phyloP scores from a whole-genome alignment of 1,140 invertebrate genomes.

The Drosophila nigrodunni region DNA sequence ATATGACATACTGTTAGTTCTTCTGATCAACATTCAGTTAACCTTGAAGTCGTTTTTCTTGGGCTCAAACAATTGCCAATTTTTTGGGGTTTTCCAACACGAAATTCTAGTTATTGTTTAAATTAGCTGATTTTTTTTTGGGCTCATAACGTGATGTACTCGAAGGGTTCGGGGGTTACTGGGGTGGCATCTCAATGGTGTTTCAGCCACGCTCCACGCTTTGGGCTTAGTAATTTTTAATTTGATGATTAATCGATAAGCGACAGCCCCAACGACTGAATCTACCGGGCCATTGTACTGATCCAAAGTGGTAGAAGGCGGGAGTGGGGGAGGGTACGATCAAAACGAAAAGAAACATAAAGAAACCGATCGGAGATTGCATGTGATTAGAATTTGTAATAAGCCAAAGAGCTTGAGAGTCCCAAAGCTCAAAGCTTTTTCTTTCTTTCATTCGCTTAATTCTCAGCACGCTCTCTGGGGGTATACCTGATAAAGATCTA shows the following conservation, averaged over 20 bases:
- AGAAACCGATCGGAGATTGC: slow-evolving; percentile 56
- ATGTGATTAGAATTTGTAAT: slow-evolving; percentile 81
- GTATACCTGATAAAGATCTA: slow-evolving; percentile 62
- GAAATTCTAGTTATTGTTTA: slow-evolving; percentile 71
- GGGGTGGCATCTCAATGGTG: slow-evolving; percentile 41
- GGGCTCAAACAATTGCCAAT: slow-evolving; percentile 44
- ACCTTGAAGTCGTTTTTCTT: neutral
- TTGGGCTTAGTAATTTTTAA: slow-evolving; percentile 77
- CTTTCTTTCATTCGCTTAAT: slow-evolving; percentile 35
- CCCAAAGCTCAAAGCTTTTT: slow-evolving; percentile 44
- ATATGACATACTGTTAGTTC: neutral
- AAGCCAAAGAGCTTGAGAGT: slow-evolving; percentile 46
- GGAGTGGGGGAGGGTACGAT: slow-evolving; percentile 18
- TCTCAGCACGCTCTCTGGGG: slow-evolving; percentile 48
- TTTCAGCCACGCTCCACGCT: slow-evolving; percentile 75
- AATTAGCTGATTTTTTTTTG: slow-evolving; percentile 51
- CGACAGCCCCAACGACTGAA: slow-evolving; percentile 58
- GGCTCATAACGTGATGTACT: slow-evolving; percentile 31
- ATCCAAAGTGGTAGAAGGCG: slow-evolving; percentile 5
- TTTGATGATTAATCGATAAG: slow-evolving; percentile 81
- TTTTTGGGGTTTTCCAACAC: slow-evolving; percentile 54
- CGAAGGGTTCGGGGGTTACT: neutral
- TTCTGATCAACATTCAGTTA: neutral
- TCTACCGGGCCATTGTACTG: slow-evolving; percentile 61
- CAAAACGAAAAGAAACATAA: slow-evolving; percentile 39